A percentile compares a stretch with the other conserved stretches of the same genome.
These are phyloP conservation scores for Notarius quadriscutis DNA, from an alignment of 2,113 vertebrate genomes.

Conservation along the genomic window DNA sequence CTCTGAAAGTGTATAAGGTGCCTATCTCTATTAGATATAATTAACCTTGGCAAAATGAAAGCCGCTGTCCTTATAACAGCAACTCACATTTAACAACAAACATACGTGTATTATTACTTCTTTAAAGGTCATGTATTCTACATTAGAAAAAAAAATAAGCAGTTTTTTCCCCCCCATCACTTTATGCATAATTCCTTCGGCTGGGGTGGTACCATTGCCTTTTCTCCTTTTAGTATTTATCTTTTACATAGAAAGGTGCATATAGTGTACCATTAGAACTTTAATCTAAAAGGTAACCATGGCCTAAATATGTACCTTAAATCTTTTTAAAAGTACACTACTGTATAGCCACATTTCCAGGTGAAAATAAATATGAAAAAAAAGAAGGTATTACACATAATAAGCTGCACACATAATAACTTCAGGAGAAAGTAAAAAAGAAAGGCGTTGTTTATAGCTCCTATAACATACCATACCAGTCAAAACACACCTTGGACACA, in stretches of 20 bases:
- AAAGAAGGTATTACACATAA: too few species aligned
- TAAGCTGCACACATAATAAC: too few species aligned
- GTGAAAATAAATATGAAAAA: too few species aligned
- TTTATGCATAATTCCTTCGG: not conserved
- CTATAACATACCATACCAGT: not conserved
- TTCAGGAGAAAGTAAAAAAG: not conserved
- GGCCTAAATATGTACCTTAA: not conserved
- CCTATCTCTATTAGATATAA: constrained; percentile 43
- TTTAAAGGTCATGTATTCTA: not conserved
- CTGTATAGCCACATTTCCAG: too few species aligned
- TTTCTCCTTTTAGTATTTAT: not conserved
- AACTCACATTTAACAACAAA: not conserved
- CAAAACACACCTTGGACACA: too few species aligned
- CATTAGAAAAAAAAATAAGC: not conserved
- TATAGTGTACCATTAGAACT: not conserved
- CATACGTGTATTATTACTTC: not conserved
- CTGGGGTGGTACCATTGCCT: not conserved
- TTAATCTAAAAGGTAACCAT: not conserved
- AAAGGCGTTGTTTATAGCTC: not conserved
- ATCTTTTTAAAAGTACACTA: too few species aligned
- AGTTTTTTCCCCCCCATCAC: not conserved
- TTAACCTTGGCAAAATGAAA: constrained; percentile 46
- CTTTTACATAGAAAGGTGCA: not conserved
- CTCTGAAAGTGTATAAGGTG: constrained; percentile 14
- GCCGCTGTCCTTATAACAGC: not conserved